Conservation (phyloP, 2,888 invertebrate species). For the Siphonodentalium dalli region DNA sequence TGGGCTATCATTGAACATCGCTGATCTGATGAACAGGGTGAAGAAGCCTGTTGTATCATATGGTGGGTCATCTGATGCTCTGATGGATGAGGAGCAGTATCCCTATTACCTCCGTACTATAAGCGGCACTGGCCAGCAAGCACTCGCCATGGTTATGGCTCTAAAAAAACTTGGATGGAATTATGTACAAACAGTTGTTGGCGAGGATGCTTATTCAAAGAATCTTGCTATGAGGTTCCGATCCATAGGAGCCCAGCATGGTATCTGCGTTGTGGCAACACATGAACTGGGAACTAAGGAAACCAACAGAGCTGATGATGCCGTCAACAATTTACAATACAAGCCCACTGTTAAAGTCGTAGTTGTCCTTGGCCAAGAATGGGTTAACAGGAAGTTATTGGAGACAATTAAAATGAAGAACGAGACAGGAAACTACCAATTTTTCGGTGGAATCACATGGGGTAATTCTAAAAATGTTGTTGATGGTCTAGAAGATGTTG, state of each 20-base stretch:
- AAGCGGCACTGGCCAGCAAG: constrained; percentile 34
- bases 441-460: constrained; percentile 41
- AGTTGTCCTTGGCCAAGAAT: constrained; percentile 31
- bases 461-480: constrained; percentile 30
- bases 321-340: constrained; percentile 31
- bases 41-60: constrained; percentile 66
- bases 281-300: constrained; percentile 24
- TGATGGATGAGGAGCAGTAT: constrained; percentile 35
- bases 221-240: constrained; percentile 33
- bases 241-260: constrained; percentile 40
- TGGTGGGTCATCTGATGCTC: constrained; percentile 34
- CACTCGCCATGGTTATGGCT: constrained; percentile 57
- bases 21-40: constrained; percentile 68
- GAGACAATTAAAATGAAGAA: constrained; percentile 24
- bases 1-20: constrained; percentile 38
- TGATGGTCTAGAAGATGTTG: constrained; percentile 40
- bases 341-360: constrained; percentile 41
- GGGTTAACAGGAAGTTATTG: constrained; percentile 31
- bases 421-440: constrained; percentile 41
- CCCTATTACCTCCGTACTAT: constrained; percentile 42
- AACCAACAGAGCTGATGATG: constrained; percentile 4
- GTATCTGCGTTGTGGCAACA: constrained; percentile 53
- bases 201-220: constrained; percentile 34
- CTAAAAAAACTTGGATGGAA: constrained; percentile 63
- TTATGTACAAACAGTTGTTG: constrained; percentile 55